phyloP scores from a whole-genome alignment of 1,140 invertebrate genomes.

The Macrobrachium rosenbergii region DNA sequence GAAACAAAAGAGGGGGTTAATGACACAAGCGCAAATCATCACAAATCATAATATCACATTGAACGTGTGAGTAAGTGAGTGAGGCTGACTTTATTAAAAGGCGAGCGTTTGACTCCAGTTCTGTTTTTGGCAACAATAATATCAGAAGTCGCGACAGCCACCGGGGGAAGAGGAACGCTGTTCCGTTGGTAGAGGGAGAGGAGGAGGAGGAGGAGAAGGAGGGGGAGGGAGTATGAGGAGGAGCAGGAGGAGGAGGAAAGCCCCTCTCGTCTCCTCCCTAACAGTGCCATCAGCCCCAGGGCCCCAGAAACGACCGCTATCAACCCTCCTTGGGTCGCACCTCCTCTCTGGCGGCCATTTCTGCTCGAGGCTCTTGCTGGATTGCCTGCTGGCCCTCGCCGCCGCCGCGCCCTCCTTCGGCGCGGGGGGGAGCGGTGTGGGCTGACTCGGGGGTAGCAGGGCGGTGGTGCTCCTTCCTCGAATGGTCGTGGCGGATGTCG shows the following conservation, averaged over 20 bases:
- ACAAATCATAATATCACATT: constrained; percentile 26
- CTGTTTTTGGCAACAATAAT: constrained; percentile 38
- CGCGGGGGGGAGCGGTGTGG: not conserved
- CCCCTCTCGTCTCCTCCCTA: no score
- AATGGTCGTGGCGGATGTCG: constrained; percentile 18
- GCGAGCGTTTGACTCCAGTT: constrained; percentile 31
- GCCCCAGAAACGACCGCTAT: not conserved
- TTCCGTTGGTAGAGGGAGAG: not conserved
- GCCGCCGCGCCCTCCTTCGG: no score
- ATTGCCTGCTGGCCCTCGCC: constrained; percentile 20
- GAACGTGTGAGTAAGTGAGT: constrained; percentile 30
- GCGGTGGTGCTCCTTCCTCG: constrained; percentile 29
- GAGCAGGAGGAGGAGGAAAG: no score
- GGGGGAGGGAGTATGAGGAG: no score
- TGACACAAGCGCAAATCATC: constrained; percentile 16
- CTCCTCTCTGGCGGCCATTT: constrained; percentile 35
- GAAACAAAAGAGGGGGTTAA: not conserved
- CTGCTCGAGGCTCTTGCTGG: constrained; percentile 41
- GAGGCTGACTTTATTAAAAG: constrained; percentile 28
- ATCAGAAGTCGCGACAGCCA: constrained; percentile 2
- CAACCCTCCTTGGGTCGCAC: constrained; percentile 53
- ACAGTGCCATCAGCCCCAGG: no score
- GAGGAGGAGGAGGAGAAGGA: no score
- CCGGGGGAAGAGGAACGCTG: not conserved
- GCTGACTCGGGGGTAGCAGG: constrained; percentile 37